Conservation (phyloP, 2,797 vertebrate genomes). For the Notolabrus celidotus region DNA sequence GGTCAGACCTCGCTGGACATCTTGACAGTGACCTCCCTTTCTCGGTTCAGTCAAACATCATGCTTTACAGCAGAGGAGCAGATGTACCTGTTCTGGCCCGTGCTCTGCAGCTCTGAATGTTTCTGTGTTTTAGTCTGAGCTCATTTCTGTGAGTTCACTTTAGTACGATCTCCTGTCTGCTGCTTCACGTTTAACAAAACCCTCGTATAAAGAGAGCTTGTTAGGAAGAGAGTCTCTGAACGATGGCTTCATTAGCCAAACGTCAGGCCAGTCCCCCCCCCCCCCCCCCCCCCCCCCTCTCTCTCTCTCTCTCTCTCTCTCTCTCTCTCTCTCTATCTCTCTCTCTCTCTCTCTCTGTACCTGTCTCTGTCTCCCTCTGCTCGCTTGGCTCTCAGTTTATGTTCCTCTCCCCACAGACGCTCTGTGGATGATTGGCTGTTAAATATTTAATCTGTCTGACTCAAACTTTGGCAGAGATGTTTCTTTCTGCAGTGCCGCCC, state of each 20-base stretch:
- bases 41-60: too few species aligned
- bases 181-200: neutral
- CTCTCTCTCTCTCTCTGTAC: too few species aligned
- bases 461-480: slow-evolving; percentile 40
- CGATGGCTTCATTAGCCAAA: slow-evolving; percentile 14
- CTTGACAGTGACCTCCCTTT: neutral
- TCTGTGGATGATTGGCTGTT: slow-evolving; percentile 45
- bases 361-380: too few species aligned
- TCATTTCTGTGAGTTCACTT: neutral
- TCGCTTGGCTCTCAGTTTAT: neutral
- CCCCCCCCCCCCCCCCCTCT: too few species aligned
- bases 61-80: neutral
- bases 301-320: too few species aligned
- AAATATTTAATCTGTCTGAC: slow-evolving; percentile 53
- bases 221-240: slow-evolving; percentile 8
- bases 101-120: neutral
- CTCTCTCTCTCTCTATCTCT: too few species aligned
- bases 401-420: slow-evolving; percentile 6
- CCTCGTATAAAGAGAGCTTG: neutral
- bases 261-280: neutral
- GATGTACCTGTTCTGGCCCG: neutral
- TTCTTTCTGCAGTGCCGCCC: slow-evolving; percentile 21
- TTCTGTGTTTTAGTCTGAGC: neutral
- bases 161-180: neutral
- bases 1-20: neutral